Base-by-base conservation (phyloP, 2,888 invertebrate species). In the Ametastegia equiseti region DNA sequence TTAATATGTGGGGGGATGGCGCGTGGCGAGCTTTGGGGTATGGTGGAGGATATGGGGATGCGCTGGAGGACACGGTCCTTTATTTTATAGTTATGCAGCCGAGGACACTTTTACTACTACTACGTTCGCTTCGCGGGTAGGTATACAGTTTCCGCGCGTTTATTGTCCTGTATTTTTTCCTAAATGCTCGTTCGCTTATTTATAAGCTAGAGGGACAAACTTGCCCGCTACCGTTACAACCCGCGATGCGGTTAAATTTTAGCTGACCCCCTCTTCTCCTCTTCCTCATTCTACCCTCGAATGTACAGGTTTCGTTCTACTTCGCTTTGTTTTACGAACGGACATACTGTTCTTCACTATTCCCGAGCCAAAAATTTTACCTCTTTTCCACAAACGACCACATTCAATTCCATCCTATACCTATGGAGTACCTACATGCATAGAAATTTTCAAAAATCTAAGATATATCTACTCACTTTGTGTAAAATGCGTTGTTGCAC, bases 401-500 rank as follows among this genome's bases (percentile, higher is more conserved):
- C n/a, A n/a, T n/a, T n/a, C n/a, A n/a, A n/a, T n/a, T n/a, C n/a
- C n/a, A n/a, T n/a, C n/a, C n/a, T n/a, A n/a, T n/a, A n/a, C n/a
- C n/a, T n/a, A n/a, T n/a, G n/a, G n/a, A n/a, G n/a, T n/a, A n/a
- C n/a, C n/a, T n/a, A n/a, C n/a, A n/a, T n/a, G 42, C 42, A 11
- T 30, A 15, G 30, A 30, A 15, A 60, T n/a, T n/a, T n/a, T n/a
- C 19, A 54, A 23, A 19, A 7, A 54, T n/a, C 2, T 0, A 54
- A 2, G 23, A 23, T 30, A 30, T 81, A 81, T 81, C 83, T 60
- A 91, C 92, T 92, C 84, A 92, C 92, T 90, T 92, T 60, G 92
- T 91, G 81, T 89, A 90, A 85, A 92, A 92, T 30, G 88, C 88
- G 39, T 86, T 84, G 77, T 87, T 88, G 86, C 92, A 92, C 57